Percentiles rank a stretch among this genome's conserved stretches.
phyloP scores from a whole-genome alignment of 2,888 invertebrate species.

The Tuberolachnus salignus region DNA sequence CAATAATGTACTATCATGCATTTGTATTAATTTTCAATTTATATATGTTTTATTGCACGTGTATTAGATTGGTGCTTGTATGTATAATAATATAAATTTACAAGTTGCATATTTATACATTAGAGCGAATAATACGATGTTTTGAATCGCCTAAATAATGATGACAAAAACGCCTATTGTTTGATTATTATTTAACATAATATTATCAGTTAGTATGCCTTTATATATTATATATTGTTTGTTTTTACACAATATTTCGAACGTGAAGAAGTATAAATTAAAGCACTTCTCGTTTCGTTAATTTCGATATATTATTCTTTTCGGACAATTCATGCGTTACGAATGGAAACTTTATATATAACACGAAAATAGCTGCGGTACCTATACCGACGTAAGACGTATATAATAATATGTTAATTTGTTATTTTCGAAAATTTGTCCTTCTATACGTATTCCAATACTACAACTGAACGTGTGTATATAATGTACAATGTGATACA shows the following conservation, averaged over 20 bases:
- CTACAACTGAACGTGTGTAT: background rate
- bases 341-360: constrained; percentile 31
- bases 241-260: constrained; percentile 24
- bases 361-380: constrained; percentile 26
- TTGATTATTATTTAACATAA: constrained; percentile 30
- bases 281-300: constrained; percentile 29
- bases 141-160: background rate
- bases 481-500: background rate
- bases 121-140: background rate
- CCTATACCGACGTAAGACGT: background rate
- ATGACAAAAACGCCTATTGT: constrained; percentile 13
- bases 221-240: constrained; percentile 16
- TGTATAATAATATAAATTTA: background rate
- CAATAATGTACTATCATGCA: background rate
- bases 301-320: constrained; percentile 49
- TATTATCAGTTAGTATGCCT: background rate
- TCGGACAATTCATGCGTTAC: constrained; percentile 45
- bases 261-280: constrained; percentile 50
- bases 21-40: too few relatives aligned
- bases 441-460: constrained; percentile 16
- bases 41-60: background rate
- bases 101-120: background rate
- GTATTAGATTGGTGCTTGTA: background rate
- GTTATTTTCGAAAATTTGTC: constrained; percentile 29
- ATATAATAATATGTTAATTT: constrained; percentile 36